Base-by-base conservation (phyloP, 2,888 invertebrate species). In the Eupelmus urozonus region DNA sequence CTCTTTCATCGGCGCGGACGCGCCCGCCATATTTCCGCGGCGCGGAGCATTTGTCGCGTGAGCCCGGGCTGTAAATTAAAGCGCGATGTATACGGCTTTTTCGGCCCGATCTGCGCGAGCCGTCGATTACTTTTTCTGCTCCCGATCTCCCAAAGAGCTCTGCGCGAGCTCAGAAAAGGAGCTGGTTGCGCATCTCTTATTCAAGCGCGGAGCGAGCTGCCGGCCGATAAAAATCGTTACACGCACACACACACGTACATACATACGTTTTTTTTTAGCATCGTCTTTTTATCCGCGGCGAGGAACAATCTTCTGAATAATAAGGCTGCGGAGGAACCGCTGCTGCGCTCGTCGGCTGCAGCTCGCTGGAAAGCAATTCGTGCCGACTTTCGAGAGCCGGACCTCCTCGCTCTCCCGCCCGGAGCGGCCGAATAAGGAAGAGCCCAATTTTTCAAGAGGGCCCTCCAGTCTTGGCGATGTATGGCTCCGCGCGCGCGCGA, bases 391-490 rank as follows among this genome's bases (percentile, higher is more conserved):
- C 69, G 78, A 75, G 78, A 73, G 27, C 29, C 62, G 13, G 5
- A 29, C 59, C 29, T 29, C 42, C 59, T 59, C 13, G 78, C 67
- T 27, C 23, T 74, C 40, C 70, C 53, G 70, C 57, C 18, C 20
- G 7, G 7, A 51, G 60, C 59, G 27, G 49, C 65, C 78, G 57
- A 73, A 81, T 79, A 79, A 79, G 78, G 79, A 69, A 66, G 78
- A 76, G 79, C 13, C 80, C 78, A 80, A 83, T 82, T 82, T 84
- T 84, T 84, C 78, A 83, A 62, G 11, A n/a, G n/a, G n/a, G n/a
- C n/a, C n/a, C n/a, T n/a, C n/a, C n/a, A n/a, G n/a, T n/a, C n/a
- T 16, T 0, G 18, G 74, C 40, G 29, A 7, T 2, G 45, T 13
- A 45, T 7, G 13, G 13, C 23, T 11, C 11, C 49, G 42, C n/a